Conservation (phyloP, 2,888 invertebrate genomes). For the Tenthredo amoena region DNA sequence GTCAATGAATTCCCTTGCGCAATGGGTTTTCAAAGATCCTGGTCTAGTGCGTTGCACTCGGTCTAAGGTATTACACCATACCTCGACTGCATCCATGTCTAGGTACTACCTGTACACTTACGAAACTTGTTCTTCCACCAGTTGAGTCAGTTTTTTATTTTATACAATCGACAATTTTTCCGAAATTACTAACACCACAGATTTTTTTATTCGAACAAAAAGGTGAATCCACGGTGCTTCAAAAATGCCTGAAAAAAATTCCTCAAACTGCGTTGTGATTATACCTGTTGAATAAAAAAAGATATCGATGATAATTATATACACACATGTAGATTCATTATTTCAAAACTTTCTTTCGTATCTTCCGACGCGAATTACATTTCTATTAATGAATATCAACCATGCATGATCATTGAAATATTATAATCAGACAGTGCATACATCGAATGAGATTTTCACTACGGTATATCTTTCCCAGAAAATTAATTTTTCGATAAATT, state of each 20-base stretch:
- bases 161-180: not conserved
- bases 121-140: not conserved
- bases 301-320: not conserved
- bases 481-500: not conserved
- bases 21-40: constrained; percentile 15
- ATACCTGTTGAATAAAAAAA: not conserved
- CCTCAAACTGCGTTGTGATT: not conserved
- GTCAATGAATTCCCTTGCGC: constrained; percentile 31
- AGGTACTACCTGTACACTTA: not conserved
- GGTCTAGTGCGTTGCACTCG: constrained; percentile 34
- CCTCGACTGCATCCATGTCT: not conserved
- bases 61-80: not conserved
- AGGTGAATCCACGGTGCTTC: too few relatives aligned
- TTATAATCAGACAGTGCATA: not conserved
- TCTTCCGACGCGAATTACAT: not conserved
- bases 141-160: not conserved
- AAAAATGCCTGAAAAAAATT: too few relatives aligned
- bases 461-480: not conserved
- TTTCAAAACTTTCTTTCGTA: not conserved
- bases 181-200: too few relatives aligned
- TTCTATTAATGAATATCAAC: not conserved
- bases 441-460: not conserved
- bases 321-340: not conserved
- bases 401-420: not conserved
- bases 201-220: too few relatives aligned